Conservation (phyloP, 2,888 invertebrate species). For the Ophion costatus region DNA sequence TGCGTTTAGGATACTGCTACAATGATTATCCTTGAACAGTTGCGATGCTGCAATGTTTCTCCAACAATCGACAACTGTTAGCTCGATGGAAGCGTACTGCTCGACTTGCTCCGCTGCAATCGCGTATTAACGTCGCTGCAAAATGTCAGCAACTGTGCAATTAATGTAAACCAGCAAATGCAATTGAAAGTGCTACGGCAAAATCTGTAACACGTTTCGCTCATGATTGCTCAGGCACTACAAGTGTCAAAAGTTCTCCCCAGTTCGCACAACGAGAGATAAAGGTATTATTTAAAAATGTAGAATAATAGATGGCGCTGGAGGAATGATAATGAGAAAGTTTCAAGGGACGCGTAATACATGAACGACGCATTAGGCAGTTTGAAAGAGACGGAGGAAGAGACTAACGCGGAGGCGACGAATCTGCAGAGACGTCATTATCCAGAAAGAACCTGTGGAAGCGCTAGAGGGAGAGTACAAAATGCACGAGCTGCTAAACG, state of each 20-base stretch:
- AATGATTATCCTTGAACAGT: too few species aligned
- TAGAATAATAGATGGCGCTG: slow-evolving; percentile 36
- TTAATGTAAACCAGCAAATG: slow-evolving; percentile 18
- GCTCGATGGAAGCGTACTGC: not conserved
- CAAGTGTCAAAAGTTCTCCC: slow-evolving; percentile 45
- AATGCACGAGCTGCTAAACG: slow-evolving; percentile 20
- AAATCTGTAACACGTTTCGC: slow-evolving; percentile 17
- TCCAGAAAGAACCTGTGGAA: not conserved
- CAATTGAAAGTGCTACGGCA: slow-evolving; percentile 27
- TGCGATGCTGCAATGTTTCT: too few species aligned
- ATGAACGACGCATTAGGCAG: slow-evolving; percentile 48
- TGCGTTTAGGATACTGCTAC: too few species aligned
- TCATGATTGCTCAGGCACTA: not conserved
- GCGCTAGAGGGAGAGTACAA: slow-evolving; percentile 3
- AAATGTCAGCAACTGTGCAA: slow-evolving; percentile 2
- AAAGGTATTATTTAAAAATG: slow-evolving; percentile 47
- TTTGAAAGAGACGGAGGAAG: not conserved
- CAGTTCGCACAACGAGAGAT: slow-evolving; percentile 22
- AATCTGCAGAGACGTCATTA: not conserved
- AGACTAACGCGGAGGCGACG: not conserved
- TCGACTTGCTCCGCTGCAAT: not conserved
- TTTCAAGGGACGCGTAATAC: slow-evolving; percentile 41
- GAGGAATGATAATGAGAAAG: slow-evolving; percentile 31
- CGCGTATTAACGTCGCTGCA: not conserved
- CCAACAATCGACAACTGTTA: not conserved